phyloP scores from a whole-genome alignment of 2,113 vertebrate species.

The Micromys minutus region DNA sequence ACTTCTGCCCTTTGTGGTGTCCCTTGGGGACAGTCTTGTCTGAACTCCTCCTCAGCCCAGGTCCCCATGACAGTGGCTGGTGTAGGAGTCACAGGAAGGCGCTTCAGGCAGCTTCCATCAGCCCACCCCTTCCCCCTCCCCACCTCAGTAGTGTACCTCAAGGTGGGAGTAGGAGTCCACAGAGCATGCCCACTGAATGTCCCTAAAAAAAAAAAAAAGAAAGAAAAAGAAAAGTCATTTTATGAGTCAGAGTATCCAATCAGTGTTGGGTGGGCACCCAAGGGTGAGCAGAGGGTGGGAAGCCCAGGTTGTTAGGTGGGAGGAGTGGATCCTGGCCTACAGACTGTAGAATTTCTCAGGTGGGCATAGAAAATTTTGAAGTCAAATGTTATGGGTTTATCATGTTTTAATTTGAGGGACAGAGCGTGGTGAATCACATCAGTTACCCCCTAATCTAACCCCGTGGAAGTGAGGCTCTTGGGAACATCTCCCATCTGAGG shows the following conservation, averaged over 20 bases:
- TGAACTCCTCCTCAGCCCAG: background rate
- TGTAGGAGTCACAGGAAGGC: slow-evolving; percentile 39
- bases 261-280: slow-evolving; percentile 61
- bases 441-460: slow-evolving; percentile 4
- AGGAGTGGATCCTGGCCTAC: background rate
- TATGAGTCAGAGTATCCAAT: slow-evolving; percentile 63
- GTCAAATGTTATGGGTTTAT: slow-evolving; percentile 71
- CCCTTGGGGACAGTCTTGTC: background rate
- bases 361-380: slow-evolving; percentile 48
- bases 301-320: background rate
- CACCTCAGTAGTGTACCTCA: background rate
- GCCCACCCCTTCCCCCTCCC: background rate
- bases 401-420: slow-evolving; percentile 77
- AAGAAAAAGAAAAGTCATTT: slow-evolving; percentile 54
- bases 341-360: slow-evolving; percentile 41
- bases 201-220: background rate
- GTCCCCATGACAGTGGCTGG: background rate
- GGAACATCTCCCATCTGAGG: background rate
- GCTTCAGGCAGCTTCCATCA: slow-evolving; percentile 52
- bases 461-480: background rate
- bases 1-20: background rate
- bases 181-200: background rate
- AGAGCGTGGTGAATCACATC: slow-evolving; percentile 19
- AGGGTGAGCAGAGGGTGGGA: background rate
- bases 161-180: background rate